A percentile compares a stretch with the other conserved stretches of the same genome.
Evolutionary conservation across 2,113 vertebrate genomes (phyloP).

Genomic region (Rhipidura dahli): DNA sequence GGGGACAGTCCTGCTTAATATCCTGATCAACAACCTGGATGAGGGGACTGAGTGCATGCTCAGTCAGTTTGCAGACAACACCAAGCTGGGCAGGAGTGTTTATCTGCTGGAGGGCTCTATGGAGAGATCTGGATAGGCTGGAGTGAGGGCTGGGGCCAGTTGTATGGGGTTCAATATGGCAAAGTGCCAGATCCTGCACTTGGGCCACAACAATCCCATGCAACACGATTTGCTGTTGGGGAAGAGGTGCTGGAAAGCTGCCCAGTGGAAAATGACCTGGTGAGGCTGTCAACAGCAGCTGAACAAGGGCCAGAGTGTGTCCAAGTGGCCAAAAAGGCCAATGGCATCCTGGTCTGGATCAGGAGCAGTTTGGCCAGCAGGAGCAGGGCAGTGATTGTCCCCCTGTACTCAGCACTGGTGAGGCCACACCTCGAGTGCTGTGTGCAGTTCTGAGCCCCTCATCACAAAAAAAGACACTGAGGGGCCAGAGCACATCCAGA

Average conservation of each 20-base stretch:
- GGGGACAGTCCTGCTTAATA: not conserved
- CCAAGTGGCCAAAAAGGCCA: not conserved
- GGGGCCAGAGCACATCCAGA: fast-evolving
- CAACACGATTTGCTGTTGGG: not conserved
- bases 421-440: fast-evolving
- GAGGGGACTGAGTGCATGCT: not conserved
- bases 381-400: no score
- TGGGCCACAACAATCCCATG: not conserved
- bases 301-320: not conserved
- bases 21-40: not conserved
- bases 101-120: not conserved
- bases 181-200: not conserved
- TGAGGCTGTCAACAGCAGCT: fast-evolving
- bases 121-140: not conserved
- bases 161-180: not conserved
- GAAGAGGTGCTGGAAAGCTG: not conserved
- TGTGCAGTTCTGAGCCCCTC: not conserved
- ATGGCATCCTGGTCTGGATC: not conserved
- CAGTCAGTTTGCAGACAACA: not conserved
- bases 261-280: not conserved
- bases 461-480: not conserved
- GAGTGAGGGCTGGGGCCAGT: not conserved
- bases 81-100: not conserved
- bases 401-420: not conserved
- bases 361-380: not conserved